Evolutionary conservation across 1,140 invertebrate species (phyloP).

Genomic region (fruit fly (Drosophila melanogaster)): DNA sequence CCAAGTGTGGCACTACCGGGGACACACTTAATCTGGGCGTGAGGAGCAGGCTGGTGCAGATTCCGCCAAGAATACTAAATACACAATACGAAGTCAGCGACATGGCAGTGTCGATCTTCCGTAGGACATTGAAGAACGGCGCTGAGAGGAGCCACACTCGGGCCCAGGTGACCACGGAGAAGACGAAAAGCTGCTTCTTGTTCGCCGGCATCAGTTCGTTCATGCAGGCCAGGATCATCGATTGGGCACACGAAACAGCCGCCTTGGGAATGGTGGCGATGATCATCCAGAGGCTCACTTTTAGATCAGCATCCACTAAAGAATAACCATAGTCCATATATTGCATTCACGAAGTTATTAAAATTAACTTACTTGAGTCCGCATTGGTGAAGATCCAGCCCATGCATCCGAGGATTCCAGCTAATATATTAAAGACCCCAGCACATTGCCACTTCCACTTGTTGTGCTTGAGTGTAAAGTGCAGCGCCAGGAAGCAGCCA

Average conservation of each 20-base stretch:
- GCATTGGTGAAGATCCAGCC: constrained; percentile 73
- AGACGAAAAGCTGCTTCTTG: constrained; percentile 75
- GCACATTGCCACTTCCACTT: constrained; percentile 81
- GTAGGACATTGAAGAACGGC: constrained; percentile 81
- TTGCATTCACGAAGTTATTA: too few species aligned
- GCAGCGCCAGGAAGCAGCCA: constrained; percentile 79
- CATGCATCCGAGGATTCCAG: constrained; percentile 80
- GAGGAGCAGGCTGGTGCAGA: constrained; percentile 71
- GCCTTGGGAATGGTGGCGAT: constrained; percentile 79
- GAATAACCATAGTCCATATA: neutral
- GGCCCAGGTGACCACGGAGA: constrained; percentile 81
- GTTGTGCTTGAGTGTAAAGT: constrained; percentile 76
- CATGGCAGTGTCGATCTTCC: constrained; percentile 69
- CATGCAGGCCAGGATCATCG: constrained; percentile 80
- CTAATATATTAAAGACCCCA: constrained; percentile 83
- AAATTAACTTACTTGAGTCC: constrained; percentile 41
- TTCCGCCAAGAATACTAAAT: constrained; percentile 75
- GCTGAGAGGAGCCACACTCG: constrained; percentile 76
- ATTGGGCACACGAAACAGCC: constrained; percentile 76
- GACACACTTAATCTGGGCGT: constrained; percentile 57
- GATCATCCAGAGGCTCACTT: constrained; percentile 80
- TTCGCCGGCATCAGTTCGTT: constrained; percentile 73
- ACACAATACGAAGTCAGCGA: constrained; percentile 74
- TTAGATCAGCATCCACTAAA: constrained; percentile 72
- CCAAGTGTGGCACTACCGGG: constrained; percentile 26